A percentile compares a stretch with the other conserved stretches of the same genome.
Conservation (phyloP, 2,113 vertebrate genomes). For the Cololabis saira region DNA sequence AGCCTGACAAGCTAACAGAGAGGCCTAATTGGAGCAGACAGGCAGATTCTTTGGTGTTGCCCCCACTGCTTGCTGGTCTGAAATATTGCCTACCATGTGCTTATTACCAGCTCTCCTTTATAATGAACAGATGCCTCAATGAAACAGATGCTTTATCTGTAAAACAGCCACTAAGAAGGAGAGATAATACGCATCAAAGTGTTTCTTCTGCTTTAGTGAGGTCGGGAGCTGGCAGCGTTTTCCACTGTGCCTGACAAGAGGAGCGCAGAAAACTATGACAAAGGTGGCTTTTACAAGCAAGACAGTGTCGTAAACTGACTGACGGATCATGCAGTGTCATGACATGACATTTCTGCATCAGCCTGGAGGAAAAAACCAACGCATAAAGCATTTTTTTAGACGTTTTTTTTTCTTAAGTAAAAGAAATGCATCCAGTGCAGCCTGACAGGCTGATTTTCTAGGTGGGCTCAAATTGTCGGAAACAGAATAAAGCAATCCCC, state of each 20-base stretch:
- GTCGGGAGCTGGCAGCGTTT: slow-evolving; percentile 21
- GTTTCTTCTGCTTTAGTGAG: neutral
- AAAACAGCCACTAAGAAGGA: neutral
- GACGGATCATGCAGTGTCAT: slow-evolving; percentile 39
- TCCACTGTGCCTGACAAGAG: slow-evolving; percentile 16
- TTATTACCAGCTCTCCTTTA: slow-evolving; percentile 24
- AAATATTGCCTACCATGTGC: slow-evolving; percentile 17
- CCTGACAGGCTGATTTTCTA: slow-evolving; percentile 47
- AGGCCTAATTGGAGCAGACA: slow-evolving; percentile 60
- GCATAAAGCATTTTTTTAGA: slow-evolving; percentile 1
- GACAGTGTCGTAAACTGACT: slow-evolving; percentile 18
- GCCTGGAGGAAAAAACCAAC: slow-evolving; percentile 37
- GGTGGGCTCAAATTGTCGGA: slow-evolving; percentile 21
- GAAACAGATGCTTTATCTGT: slow-evolving; percentile 9
- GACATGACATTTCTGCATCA: slow-evolving; percentile 31
- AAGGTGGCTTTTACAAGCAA: slow-evolving; percentile 35
- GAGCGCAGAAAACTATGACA: slow-evolving; percentile 34
- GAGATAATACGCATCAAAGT: neutral
- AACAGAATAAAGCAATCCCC: neutral
- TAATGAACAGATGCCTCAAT: neutral
- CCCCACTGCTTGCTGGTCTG: slow-evolving; percentile 10
- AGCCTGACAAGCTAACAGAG: slow-evolving; percentile 35
- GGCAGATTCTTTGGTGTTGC: slow-evolving; percentile 28
- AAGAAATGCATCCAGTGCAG: slow-evolving; percentile 30
- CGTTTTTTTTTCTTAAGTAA: neutral